These are phyloP conservation scores for Anarrhichthys ocellatus DNA, from an alignment of 2,113 vertebrate species.

Conservation along the genomic window DNA sequence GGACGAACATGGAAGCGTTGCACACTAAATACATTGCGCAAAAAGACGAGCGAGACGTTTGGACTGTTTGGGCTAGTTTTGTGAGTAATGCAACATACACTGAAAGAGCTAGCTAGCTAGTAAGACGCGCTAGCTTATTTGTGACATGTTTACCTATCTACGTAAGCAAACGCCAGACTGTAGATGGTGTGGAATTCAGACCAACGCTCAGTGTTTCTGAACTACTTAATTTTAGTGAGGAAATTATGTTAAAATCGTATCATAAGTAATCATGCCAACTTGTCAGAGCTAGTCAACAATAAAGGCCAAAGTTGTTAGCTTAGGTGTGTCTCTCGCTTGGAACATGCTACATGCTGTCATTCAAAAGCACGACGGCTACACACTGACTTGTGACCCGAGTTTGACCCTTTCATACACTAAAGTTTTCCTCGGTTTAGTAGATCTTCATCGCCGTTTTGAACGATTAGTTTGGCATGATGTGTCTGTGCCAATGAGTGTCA, in stretches of 20 bases:
- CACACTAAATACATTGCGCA: not conserved
- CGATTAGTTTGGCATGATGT: no score
- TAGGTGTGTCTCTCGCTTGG: not conserved
- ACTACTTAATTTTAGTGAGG: not conserved
- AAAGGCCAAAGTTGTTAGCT: not conserved
- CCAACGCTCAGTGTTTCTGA: no score
- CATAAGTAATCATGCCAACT: not conserved
- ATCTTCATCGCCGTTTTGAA: no score
- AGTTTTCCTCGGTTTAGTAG: no score
- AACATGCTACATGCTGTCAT: not conserved
- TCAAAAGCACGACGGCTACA: not conserved
- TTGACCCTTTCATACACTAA: not conserved
- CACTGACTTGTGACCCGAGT: not conserved
- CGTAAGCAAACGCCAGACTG: no score
- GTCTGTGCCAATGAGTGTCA: no score
- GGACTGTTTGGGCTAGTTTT: not conserved
- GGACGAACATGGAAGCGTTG: not conserved
- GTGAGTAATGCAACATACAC: no score
- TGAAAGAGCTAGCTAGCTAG: not conserved
- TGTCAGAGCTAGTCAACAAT: not conserved
- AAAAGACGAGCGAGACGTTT: no score
- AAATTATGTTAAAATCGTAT: not conserved
- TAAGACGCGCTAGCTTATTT: not conserved
- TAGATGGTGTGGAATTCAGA: not conserved
- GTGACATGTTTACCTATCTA: not conserved